Conservation (phyloP, 2,113 vertebrate species). For the Lophotis ruficrista region DNA sequence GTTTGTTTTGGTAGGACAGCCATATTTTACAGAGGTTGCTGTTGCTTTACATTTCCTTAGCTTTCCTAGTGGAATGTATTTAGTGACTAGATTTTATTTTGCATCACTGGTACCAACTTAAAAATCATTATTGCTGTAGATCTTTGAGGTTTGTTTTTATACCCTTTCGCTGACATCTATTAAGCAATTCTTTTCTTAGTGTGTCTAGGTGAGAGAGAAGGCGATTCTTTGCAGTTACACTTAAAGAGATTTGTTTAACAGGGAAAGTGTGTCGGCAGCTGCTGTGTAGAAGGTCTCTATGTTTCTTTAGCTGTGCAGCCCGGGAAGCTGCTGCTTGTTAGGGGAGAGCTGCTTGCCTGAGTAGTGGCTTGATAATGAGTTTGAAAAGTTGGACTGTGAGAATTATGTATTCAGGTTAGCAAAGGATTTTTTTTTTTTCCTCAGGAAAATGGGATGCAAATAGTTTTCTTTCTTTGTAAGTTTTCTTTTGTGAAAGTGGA, state of each 20-base stretch:
- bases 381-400: not conserved
- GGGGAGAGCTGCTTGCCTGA: not conserved
- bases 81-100: constrained; percentile 34
- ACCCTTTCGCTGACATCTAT: constrained; percentile 43
- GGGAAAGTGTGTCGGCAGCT: constrained; percentile 17
- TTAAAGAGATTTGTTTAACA: constrained; percentile 56
- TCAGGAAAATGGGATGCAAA: not conserved
- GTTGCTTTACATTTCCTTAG: not conserved
- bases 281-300: not conserved
- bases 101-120: not conserved
- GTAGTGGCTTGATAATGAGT: not conserved
- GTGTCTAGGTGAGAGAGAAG: constrained; percentile 22
- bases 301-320: not conserved
- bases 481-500: not conserved
- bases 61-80: not conserved
- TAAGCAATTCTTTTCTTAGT: constrained; percentile 24
- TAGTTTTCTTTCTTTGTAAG: not conserved
- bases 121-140: constrained; percentile 9
- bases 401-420: constrained; percentile 9
- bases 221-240: not conserved
- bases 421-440: not conserved
- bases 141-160: constrained; percentile 41
- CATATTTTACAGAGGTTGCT: not conserved
- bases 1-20: constrained; percentile 17
- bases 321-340: constrained; percentile 25